Evolutionary conservation across 2,113 vertebrate genomes (phyloP).

Genomic region (Struthidea cinerea): DNA sequence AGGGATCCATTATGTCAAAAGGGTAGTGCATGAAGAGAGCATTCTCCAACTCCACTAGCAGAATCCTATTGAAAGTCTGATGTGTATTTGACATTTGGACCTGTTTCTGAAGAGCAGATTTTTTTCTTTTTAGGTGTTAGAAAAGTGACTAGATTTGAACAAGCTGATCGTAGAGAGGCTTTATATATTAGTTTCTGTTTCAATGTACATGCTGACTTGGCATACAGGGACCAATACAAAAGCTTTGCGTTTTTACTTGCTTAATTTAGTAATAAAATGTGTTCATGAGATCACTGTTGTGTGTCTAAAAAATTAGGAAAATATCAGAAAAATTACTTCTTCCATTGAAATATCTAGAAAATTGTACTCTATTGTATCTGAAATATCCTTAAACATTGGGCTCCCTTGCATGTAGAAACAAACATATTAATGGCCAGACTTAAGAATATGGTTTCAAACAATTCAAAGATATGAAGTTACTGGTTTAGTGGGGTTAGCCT

Average conservation of each 20-base stretch:
- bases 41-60: not conserved
- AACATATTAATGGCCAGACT: not conserved
- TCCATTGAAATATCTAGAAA: not conserved
- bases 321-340: not conserved
- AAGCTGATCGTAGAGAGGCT: not conserved
- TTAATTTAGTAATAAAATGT: not conserved
- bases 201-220: not conserved
- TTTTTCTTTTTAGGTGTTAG: not conserved
- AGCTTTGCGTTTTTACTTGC: not conserved
- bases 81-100: not conserved
- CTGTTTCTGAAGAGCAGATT: not conserved
- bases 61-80: not conserved
- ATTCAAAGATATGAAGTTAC: not conserved
- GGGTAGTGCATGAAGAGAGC: fast-evolving
- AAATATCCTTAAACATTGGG: not conserved
- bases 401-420: not conserved
- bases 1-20: not conserved
- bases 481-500: not conserved
- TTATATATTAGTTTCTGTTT: not conserved
- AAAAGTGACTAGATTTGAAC: not conserved
- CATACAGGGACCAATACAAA: not conserved
- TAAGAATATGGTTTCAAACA: not conserved
- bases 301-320: not conserved
- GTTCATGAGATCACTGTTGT: not conserved
- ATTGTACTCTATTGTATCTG: no score